Conservation (phyloP, 2,113 vertebrate species). For the Etheostoma spectabile region DNA sequence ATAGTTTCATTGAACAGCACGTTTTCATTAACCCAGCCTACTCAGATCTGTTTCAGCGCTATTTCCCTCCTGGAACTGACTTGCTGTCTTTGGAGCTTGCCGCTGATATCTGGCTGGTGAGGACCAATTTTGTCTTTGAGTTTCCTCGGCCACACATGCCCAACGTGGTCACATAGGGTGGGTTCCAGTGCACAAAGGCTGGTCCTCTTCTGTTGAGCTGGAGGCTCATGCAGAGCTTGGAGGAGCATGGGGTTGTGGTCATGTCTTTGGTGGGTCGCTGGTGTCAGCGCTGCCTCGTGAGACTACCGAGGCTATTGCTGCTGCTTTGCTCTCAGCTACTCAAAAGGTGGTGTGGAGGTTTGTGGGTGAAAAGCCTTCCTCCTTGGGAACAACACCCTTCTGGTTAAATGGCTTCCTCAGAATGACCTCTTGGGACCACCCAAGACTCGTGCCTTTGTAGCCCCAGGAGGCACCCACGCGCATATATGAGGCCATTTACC, state of each 20-base stretch:
- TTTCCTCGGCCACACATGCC: too few relatives aligned
- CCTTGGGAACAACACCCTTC: constrained; percentile 81
- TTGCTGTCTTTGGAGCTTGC: constrained; percentile 71
- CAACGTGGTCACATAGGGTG: too few relatives aligned
- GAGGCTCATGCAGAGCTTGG: constrained; percentile 82
- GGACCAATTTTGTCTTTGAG: constrained; percentile 13
- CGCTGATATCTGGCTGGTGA: constrained; percentile 82
- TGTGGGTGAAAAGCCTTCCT: constrained; percentile 64
- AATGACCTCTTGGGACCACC: constrained; percentile 83
- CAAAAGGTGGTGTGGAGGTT: constrained; percentile 85
- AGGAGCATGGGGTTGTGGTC: constrained; percentile 81
- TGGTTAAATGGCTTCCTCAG: constrained; percentile 83
- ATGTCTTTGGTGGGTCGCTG: constrained; percentile 83
- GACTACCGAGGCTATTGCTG: constrained; percentile 74
- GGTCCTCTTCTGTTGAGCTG: constrained; percentile 25
- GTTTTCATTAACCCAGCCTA: constrained; percentile 71
- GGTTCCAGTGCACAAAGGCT: too few relatives aligned
- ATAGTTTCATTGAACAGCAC: constrained; percentile 50
- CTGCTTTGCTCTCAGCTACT: constrained; percentile 83
- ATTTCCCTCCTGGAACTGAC: constrained; percentile 79
- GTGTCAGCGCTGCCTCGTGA: constrained; percentile 72
- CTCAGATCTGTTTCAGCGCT: constrained; percentile 64
- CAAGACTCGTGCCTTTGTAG: constrained; percentile 78
- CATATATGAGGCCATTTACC: constrained; percentile 84
- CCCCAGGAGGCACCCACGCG: constrained; percentile 80